Evolutionary conservation across 2,888 invertebrate species (phyloP).

Genomic region (Keiferia lycopersicella): DNA sequence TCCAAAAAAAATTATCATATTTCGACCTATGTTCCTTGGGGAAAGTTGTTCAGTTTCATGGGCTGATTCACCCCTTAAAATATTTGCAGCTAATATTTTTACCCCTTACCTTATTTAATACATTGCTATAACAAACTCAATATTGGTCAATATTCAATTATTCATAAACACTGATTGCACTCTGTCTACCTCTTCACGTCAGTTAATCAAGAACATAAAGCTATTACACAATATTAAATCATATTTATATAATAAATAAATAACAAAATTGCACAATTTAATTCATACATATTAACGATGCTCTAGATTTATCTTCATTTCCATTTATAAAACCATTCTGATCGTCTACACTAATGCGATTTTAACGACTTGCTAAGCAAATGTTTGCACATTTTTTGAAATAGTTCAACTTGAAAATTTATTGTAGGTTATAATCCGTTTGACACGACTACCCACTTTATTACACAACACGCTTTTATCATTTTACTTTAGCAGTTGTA

Average conservation of each 20-base stretch:
- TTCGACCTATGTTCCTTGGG: too few relatives aligned
- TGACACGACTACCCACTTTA: conserved; percentile 3
- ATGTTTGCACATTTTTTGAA: neutral
- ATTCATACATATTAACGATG: conserved; percentile 1
- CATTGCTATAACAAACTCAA: too few relatives aligned
- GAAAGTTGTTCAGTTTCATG: too few relatives aligned
- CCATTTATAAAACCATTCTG: conserved; percentile 1
- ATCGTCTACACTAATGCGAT: conserved; percentile 15
- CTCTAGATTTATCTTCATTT: conserved; percentile 6
- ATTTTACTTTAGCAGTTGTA: neutral
- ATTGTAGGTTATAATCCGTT: neutral
- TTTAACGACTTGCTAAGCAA: conserved; percentile 23
- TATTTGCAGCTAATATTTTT: too few relatives aligned
- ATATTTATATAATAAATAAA: neutral
- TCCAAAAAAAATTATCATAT: too few relatives aligned
- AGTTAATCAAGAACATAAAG: neutral
- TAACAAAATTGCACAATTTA: neutral
- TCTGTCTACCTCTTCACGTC: neutral
- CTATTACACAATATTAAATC: too few relatives aligned
- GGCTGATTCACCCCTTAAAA: too few relatives aligned
- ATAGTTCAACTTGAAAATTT: neutral
- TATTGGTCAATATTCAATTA: too few relatives aligned
- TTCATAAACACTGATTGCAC: too few relatives aligned
- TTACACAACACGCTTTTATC: neutral
- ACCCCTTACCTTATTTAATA: too few relatives aligned